Base-by-base conservation (phyloP, 92 coral and sea anemone species). In the Porites evermanni region DNA sequence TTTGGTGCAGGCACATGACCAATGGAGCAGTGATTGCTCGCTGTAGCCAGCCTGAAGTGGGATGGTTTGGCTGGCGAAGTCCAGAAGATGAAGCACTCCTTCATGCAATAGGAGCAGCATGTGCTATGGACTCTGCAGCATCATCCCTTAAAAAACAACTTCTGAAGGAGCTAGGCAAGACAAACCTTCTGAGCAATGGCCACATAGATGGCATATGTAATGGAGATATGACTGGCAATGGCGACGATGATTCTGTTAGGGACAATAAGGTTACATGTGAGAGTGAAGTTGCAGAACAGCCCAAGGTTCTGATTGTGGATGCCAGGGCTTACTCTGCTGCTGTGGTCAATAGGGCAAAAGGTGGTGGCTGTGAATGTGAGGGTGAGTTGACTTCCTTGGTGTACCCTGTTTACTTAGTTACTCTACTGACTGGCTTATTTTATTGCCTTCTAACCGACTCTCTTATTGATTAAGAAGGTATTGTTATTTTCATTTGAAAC, bases 21-120 rank as follows among this genome's bases (percentile, higher is more conserved):
- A 96, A 90, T 88, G 99, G 99, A 32, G 93, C 97, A 53, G 98
- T 96, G 17, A 95, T 96, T 83, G 99, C 96, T 6, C 96, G 99
- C 10, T 95, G 98, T 38, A 96, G 99, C 80, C 99, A 96, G 72
- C 99, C 99, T 0, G 95, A 95, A 70, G 98, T 96, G 2, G 98
- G 99, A 17, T 91, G 92, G 95, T 24, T 96, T 53, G 96, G 93
- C 44, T 95, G 99, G 98, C 94, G 99, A 70, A 95, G 93, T 81
- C 66, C 29, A 9, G 95, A 96, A 61, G 99, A 96, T 75, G 99
- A 96, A 81, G 68, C 44, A 76, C 88, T 95, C 50, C 88, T 96
- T 1, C 93, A 96, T 87, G 92, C 98, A 3, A 67, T 96, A 80
- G 99, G 99, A 87, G 86, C 78, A 53, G 91, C 97, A 51, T 90